Conservation (phyloP, 2,797 vertebrate genomes). For the Meriones psammophilus region DNA sequence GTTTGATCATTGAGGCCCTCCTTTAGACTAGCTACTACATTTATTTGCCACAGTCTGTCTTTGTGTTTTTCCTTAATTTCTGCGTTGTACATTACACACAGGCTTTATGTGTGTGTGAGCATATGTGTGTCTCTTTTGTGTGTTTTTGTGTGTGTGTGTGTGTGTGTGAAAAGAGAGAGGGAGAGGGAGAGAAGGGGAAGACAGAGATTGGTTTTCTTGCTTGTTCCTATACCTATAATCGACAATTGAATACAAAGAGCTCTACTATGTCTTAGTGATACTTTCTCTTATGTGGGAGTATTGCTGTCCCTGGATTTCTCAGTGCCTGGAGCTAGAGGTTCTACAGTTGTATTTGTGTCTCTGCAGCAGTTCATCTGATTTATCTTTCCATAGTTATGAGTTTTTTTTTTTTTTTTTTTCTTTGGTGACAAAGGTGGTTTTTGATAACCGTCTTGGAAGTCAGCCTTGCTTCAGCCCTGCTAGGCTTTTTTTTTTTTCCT, state of each 20-base stretch:
- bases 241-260: background rate
- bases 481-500: background rate
- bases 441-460: background rate
- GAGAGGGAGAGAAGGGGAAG: background rate
- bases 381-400: background rate
- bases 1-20: background rate
- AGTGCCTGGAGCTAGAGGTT: background rate
- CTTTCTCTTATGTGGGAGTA: background rate
- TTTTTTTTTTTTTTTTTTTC: background rate
- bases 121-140: too few relatives aligned
- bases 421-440: background rate
- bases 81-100: background rate
- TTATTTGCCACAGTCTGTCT: background rate
- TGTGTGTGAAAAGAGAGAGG: background rate
- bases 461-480: background rate
- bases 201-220: background rate
- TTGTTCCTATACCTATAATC: background rate
- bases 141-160: too few relatives aligned
- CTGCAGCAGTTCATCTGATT: background rate
- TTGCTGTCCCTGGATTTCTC: background rate
- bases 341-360: background rate
- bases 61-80: slow-evolving; percentile 36
- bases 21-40: background rate
- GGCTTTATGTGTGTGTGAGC: too few relatives aligned
- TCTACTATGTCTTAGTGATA: background rate